Percentiles rank a stretch among this genome's conserved stretches.
These are phyloP conservation scores for Melipona beecheii DNA, from an alignment of 2,888 invertebrate genomes.

Conservation along the genomic window DNA sequence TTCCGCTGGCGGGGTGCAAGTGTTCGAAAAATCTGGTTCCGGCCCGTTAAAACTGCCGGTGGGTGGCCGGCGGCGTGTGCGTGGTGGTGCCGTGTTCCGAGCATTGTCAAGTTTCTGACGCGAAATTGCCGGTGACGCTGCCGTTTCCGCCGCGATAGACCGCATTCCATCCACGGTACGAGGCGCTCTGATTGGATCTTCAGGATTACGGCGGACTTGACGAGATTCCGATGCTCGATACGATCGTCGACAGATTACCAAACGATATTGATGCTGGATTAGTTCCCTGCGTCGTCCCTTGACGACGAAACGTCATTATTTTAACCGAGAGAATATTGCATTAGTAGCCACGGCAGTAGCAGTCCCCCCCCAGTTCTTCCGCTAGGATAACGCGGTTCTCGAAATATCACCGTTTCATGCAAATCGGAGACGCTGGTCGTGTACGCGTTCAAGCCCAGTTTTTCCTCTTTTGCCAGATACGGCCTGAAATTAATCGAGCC, in stretches of 20 bases:
- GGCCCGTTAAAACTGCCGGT: slow-evolving; percentile 2
- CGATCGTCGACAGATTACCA: slow-evolving; percentile 41
- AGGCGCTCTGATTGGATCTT: slow-evolving; percentile 50
- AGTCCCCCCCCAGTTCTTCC: too few species aligned
- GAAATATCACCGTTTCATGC: background rate
- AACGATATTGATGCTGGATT: slow-evolving; percentile 31
- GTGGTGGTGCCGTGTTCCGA: background rate
- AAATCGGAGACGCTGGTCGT: background rate
- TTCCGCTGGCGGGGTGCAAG: background rate
- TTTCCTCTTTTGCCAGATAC: background rate
- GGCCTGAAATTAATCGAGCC: background rate
- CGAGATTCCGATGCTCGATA: slow-evolving; percentile 55
- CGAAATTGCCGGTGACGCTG: slow-evolving; percentile 34
- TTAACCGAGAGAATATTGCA: background rate
- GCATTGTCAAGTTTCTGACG: slow-evolving; percentile 35
- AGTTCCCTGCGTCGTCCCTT: background rate
- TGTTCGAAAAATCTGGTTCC: slow-evolving; percentile 8
- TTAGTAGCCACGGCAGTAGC: too few species aligned
- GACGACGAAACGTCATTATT: slow-evolving; percentile 12
- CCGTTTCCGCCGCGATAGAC: slow-evolving; percentile 49
- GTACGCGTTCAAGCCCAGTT: background rate
- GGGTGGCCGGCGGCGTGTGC: background rate
- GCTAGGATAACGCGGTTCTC: background rate
- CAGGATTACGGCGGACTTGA: slow-evolving; percentile 53
- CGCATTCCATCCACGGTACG: slow-evolving; percentile 46